Conservation (phyloP, 2,888 invertebrate genomes). For the Dryobota labecula region DNA sequence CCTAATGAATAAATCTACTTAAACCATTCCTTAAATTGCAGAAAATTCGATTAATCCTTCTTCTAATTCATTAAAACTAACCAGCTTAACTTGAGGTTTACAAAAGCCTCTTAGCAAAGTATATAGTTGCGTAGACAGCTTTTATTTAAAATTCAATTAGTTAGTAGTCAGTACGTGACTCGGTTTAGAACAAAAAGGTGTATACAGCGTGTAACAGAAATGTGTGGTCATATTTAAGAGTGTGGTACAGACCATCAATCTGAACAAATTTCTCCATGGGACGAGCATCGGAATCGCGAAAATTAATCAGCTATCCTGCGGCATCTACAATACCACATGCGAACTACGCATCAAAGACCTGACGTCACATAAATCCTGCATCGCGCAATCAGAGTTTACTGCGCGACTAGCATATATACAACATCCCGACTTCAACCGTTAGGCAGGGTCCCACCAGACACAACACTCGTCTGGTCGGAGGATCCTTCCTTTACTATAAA, state of each 20-base stretch:
- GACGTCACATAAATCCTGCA: too few species aligned
- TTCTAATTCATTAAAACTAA: constrained; percentile 20
- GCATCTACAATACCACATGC: too few species aligned
- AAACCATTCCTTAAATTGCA: not conserved
- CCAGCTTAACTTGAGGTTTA: constrained; percentile 8
- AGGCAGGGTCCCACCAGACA: too few species aligned
- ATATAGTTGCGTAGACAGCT: constrained; percentile 23
- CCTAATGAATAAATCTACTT: constrained; percentile 11
- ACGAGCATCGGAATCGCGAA: not conserved
- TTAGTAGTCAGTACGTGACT: constrained; percentile 72
- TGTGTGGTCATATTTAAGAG: not conserved
- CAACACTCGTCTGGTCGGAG: too few species aligned
- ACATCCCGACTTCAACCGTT: too few species aligned
- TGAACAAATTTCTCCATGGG: not conserved
- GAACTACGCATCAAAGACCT: too few species aligned
- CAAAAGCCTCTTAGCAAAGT: constrained; percentile 17
- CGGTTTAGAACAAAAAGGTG: constrained; percentile 51
- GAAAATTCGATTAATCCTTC: constrained; percentile 14
- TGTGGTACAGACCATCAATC: not conserved
- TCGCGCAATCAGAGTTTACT: too few species aligned
- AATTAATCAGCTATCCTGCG: not conserved
- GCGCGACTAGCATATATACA: too few species aligned
- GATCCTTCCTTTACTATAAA: too few species aligned
- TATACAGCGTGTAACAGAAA: not conserved
- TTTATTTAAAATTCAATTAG: constrained; percentile 77